phyloP scores from a whole-genome alignment of 2,888 invertebrate genomes.

The Suillia variegata region DNA sequence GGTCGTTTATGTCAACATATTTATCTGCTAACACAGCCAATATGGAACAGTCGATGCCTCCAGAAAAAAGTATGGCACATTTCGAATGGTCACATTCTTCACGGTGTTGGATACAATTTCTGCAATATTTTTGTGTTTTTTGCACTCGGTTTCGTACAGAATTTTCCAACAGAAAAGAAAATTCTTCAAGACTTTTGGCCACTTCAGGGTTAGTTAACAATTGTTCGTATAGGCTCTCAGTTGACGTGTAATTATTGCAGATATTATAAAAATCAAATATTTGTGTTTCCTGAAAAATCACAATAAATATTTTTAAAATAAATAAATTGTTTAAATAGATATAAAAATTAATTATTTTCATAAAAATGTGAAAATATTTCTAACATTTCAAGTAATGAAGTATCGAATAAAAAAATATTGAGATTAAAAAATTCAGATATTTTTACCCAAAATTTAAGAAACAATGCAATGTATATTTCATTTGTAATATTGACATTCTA shows the following conservation, averaged over 20 bases:
- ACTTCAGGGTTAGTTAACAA: constrained; percentile 56
- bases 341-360: no score
- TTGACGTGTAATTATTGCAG: constrained; percentile 5
- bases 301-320: neutral
- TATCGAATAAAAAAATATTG: no score
- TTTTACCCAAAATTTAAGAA: no score
- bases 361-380: no score
- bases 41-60: constrained; percentile 95
- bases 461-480: no score
- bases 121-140: constrained; percentile 69
- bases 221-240: constrained; percentile 50
- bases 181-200: constrained; percentile 37
- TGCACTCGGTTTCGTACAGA: constrained; percentile 68
- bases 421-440: no score
- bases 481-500: no score
- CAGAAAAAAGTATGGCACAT: constrained; percentile 89
- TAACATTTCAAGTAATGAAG: no score
- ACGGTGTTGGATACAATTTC: constrained; percentile 62
- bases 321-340: neutral
- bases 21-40: constrained; percentile 80
- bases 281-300: no score
- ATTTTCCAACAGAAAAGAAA: constrained; percentile 64
- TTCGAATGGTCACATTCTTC: constrained; percentile 67
- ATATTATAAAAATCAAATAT: constrained; percentile 40
- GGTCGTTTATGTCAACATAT: constrained; percentile 68